Evolutionary conservation across 1,140 invertebrate genomes (phyloP).

Genomic region (Lordiphosa clarofinis): DNA sequence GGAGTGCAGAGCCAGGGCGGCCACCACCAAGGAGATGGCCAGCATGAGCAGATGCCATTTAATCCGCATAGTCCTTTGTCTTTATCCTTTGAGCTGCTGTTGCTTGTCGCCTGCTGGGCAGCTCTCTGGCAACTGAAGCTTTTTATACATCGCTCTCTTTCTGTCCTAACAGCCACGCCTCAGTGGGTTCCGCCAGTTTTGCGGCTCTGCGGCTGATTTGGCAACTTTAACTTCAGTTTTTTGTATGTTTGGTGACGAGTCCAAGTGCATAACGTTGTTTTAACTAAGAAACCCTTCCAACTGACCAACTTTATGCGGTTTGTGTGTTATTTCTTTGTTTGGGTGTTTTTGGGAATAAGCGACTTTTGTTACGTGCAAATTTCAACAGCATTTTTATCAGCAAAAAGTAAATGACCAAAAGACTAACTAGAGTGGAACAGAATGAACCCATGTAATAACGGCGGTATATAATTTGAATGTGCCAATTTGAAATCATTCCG

Average conservation of each 20-base stretch:
- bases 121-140: slow-evolving; percentile 25
- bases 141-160: slow-evolving; percentile 46
- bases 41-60: slow-evolving; percentile 51
- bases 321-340: slow-evolving; percentile 29
- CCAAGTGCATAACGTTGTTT: slow-evolving; percentile 71
- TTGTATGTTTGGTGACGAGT: slow-evolving; percentile 23
- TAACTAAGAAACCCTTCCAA: slow-evolving; percentile 53
- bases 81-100: slow-evolving; percentile 45
- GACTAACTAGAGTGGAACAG: slow-evolving; percentile 18
- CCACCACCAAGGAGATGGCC: slow-evolving; percentile 21
- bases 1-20: slow-evolving; percentile 41
- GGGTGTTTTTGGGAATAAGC: slow-evolving; percentile 23
- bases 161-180: slow-evolving; percentile 30
- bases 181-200: slow-evolving; percentile 24
- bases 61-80: slow-evolving; percentile 24
- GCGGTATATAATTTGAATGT: too few relatives aligned
- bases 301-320: slow-evolving; percentile 70
- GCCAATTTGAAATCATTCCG: too few relatives aligned
- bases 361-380: slow-evolving; percentile 45
- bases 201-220: slow-evolving; percentile 60
- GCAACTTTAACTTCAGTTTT: slow-evolving; percentile 48
- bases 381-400: slow-evolving; percentile 25
- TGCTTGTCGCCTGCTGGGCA: slow-evolving; percentile 49
- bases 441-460: too few relatives aligned
- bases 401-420: slow-evolving; percentile 1